Evolutionary conservation across 2,113 vertebrate genomes (phyloP), one percentile per base, ranked within the genome.

Genomic region (Nicator chloris): DNA sequence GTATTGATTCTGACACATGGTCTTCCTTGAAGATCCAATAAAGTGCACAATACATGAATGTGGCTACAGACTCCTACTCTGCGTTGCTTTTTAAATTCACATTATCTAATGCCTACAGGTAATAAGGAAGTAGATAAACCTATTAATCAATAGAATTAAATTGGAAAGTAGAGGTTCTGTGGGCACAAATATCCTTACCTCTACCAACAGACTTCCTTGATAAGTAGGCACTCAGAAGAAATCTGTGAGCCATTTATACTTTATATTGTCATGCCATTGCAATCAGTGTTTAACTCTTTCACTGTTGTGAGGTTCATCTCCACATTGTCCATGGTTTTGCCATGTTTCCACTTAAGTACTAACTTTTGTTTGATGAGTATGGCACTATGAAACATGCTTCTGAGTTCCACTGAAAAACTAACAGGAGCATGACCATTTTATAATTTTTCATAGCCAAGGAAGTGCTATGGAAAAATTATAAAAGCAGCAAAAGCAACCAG

Each of bases 101-200:
- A 82, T 92, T 94, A 82, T 89, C 95, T 95, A 54, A 68, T 85
- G 26, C 42, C 66, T 91, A 35, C 45, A 92, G 57, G 54, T 87
- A 87, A 80, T 90, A 94, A 95, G 86, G 61, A 84, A 87, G 53
- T 85, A 93, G 81, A 95, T 93, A 95, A 92, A 87, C 53, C 70
- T 91, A 82, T 95, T 94, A 85, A 97, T 94, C 81, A 95, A 87
- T 91, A 82, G 37, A 91, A 89, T 88, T 90, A 88, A 93, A 88
- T 82, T 82, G 93, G 49, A 96, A 94, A 90, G 50, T 53, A 64
- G 40, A 91, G 22, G 26, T 89, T 97, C 28, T 85, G 84, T 88
- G 69, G 68, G 70, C 57, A 91, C 49, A 91, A 78, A 94, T 82
- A 93, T 89, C 66, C 66, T 92, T 89, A 76, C 70, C 30, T 94